phyloP scores from a whole-genome alignment of 2,888 invertebrate genomes.

The Oligia strigilis region DNA sequence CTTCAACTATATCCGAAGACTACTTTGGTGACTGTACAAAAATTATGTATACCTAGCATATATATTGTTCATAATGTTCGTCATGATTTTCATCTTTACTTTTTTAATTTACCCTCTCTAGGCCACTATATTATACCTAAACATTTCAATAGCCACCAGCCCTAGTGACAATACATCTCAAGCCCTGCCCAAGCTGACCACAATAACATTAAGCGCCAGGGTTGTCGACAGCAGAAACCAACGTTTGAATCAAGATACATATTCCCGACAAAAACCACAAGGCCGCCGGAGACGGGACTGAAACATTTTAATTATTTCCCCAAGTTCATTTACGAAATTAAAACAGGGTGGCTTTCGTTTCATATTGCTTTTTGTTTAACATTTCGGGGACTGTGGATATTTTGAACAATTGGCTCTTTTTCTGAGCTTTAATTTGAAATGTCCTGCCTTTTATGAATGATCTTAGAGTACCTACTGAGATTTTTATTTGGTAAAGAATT shows the following conservation, averaged over 20 bases:
- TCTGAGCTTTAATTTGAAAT: constrained; percentile 10
- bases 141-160: neutral
- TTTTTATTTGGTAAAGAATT: too few species aligned
- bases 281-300: constrained; percentile 3
- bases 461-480: neutral
- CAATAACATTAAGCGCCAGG: constrained; percentile 30
- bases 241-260: constrained; percentile 31
- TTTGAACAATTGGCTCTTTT: constrained; percentile 10
- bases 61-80: too few species aligned
- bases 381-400: constrained; percentile 12
- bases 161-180: constrained; percentile 22
- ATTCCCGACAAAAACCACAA: constrained; percentile 37
- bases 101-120: neutral
- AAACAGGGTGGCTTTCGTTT: constrained; percentile 33
- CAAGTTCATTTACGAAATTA: constrained; percentile 58
- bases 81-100: neutral
- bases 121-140: neutral
- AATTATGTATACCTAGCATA: too few species aligned
- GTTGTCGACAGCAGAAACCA: constrained; percentile 40
- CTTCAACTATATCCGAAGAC: too few species aligned
- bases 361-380: constrained; percentile 29
- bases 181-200: constrained; percentile 12
- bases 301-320: constrained; percentile 60
- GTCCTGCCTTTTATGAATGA: neutral
- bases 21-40: too few species aligned